Evolutionary conservation across 1,140 invertebrate species (phyloP).

Genomic region (Danaus melanippus): DNA sequence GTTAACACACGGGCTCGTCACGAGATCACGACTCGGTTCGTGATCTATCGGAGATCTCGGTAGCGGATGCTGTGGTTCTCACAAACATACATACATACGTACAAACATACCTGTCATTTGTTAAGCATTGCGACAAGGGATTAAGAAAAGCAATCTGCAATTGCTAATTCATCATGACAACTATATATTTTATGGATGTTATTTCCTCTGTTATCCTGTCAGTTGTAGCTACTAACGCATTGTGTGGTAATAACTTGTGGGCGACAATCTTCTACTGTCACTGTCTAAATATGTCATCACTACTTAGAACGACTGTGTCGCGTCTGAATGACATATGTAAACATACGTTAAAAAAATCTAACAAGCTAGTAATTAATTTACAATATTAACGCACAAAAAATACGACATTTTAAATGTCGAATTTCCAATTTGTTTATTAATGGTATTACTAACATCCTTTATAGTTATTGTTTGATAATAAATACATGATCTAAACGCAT

Average conservation of each 20-base stretch:
- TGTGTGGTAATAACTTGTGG: slow-evolving; percentile 54
- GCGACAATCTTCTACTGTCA: slow-evolving; percentile 19
- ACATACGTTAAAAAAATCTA: no score
- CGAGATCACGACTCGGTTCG: slow-evolving; percentile 56
- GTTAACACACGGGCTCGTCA: slow-evolving; percentile 65
- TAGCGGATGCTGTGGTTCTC: slow-evolving; percentile 44
- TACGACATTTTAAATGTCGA: no score
- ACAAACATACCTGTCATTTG: neutral
- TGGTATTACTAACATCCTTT: no score
- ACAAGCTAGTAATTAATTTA: no score
- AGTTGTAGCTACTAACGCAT: slow-evolving; percentile 53
- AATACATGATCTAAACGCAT: no score
- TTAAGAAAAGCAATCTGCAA: no score
- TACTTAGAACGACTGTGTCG: slow-evolving; percentile 11
- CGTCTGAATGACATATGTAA: neutral
- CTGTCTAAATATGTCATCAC: slow-evolving; percentile 19
- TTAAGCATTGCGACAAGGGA: neutral
- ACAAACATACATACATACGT: slow-evolving; percentile 19
- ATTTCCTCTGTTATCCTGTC: slow-evolving; percentile 31
- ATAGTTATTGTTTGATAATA: no score
- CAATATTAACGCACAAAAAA: no score
- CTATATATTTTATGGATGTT: no score
- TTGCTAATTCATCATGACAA: no score
- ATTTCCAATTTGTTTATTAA: no score
- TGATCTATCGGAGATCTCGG: slow-evolving; percentile 65